These are phyloP conservation scores for Cantharis rufa DNA, from an alignment of 2,888 invertebrate genomes.

Conservation along the genomic window DNA sequence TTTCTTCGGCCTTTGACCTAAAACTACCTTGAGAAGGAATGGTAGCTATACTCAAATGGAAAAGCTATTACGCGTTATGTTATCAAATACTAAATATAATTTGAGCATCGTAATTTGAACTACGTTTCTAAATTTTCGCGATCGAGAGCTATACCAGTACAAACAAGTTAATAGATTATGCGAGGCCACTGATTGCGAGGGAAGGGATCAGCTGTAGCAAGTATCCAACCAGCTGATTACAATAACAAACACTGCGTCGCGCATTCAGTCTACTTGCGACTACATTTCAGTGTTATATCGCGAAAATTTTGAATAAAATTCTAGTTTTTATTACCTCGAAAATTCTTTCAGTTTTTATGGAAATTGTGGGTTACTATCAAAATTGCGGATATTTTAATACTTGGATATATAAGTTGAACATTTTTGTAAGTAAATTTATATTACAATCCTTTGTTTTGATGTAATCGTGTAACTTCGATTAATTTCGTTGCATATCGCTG, in stretches of 20 bases:
- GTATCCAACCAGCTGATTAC: slow-evolving; percentile 47
- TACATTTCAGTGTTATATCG: not conserved
- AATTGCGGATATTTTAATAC: not conserved
- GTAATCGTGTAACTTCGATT: slow-evolving; percentile 8
- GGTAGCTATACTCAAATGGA: not conserved
- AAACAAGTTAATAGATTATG: slow-evolving; percentile 24
- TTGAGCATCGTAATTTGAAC: slow-evolving; percentile 9
- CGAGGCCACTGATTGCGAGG: slow-evolving; percentile 12
- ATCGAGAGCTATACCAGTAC: not conserved
- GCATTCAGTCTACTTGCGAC: slow-evolving; percentile 18
- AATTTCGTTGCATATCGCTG: slow-evolving; percentile 1
- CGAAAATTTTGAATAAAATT: not conserved
- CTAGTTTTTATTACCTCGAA: not conserved
- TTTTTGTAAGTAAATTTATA: not conserved
- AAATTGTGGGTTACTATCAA: not conserved
- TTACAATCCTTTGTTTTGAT: slow-evolving; percentile 24
- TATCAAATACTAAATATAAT: not conserved
- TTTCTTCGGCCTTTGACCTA: not conserved
- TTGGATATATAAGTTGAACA: not conserved
- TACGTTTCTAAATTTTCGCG: slow-evolving; percentile 3
- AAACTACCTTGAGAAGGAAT: not conserved
- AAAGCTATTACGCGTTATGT: not conserved
- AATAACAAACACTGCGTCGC: slow-evolving; percentile 41
- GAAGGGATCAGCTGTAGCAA: slow-evolving; percentile 41
- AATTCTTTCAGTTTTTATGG: not conserved